These are phyloP conservation scores for Rhynchonycteris naso DNA, from an alignment of 2,797 vertebrate genomes.

Conservation along the genomic window DNA sequence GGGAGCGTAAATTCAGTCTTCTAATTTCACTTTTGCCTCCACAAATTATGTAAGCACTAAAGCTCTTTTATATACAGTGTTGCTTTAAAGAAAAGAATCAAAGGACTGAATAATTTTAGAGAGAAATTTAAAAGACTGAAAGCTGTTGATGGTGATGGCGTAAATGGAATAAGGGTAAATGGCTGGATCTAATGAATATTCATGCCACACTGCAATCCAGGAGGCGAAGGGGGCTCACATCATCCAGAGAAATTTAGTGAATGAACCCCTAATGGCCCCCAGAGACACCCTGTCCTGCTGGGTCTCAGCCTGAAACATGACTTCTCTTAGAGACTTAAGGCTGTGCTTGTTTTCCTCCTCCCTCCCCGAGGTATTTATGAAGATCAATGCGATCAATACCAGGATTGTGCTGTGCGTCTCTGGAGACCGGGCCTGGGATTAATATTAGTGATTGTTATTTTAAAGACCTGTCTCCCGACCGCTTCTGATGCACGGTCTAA, in stretches of 20 bases:
- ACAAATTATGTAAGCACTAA: not conserved
- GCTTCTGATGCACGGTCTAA: rapidly evolving
- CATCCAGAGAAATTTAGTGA: not conserved
- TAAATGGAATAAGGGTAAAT: not conserved
- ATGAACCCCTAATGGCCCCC: not conserved
- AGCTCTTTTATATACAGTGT: not conserved
- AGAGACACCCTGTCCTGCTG: not conserved
- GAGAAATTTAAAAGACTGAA: not conserved
- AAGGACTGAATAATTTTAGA: not conserved
- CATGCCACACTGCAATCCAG: rapidly evolving
- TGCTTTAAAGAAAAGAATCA: not conserved
- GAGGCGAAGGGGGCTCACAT: not conserved
- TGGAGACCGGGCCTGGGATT: not conserved
- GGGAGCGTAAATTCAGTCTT: not conserved
- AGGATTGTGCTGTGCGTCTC: not conserved
- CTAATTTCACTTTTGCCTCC: not conserved
- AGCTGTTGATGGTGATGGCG: too few species aligned
- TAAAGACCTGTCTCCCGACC: not conserved
- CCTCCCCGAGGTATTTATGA: not conserved
- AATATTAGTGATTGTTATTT: not conserved
- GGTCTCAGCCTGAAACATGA: too few species aligned
- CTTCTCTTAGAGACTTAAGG: not conserved
- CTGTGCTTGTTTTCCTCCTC: not conserved
- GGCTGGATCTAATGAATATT: slow-evolving; percentile 27
- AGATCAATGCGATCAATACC: not conserved